Base-by-base conservation (phyloP, 2,888 invertebrate species). In the Slavum lentiscoides region DNA sequence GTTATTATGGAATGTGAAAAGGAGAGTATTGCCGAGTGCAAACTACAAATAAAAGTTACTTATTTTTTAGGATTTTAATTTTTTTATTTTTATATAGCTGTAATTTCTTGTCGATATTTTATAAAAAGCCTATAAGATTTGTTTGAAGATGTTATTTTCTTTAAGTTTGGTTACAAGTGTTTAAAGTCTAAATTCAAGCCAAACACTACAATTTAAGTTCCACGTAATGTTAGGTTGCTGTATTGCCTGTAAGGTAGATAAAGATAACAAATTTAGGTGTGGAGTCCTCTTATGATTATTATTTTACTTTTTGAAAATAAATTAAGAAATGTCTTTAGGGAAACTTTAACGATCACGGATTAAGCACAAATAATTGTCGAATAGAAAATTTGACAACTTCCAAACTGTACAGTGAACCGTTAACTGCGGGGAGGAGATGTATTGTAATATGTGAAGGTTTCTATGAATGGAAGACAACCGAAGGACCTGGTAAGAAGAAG, bases 391-490 rank as follows among this genome's bases (percentile, higher is more conserved):
- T 94, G 84, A 86, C 88, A 75, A 88, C 88, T n/a, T 94, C 94
- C 11, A 91, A 90, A 84, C 87, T 94, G 1, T 95, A 92, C 86
- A 89, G 88, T 74, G 89, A 89, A 1, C 89, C 92, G 19, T 88
- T 95, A 74, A 87, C 87, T 66, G 89, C 89, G 84, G 93, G 94
- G 15, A 90, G 91, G 83, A 89, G 94, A 83, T 95, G 95, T 87
- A 89, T 94, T 11, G 88, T 95, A 39, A 85, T 94, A 17, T 91
- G 91, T 83, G 94, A 95, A 87, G 95, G 95, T 74, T 95, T 91
- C 85, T 93, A 93, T 85, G 93, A 94, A 86, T 94, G 93, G 94
- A 91, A 92, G 85, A 91, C 92, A 8, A 90, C 89, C n/a, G 88
- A 88, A 83, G 83, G 64, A 83, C 83, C 75, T 9, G 82, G 80